Evolutionary conservation across 2,797 vertebrate species (phyloP), one percentile per base, ranked within the genome.

Genomic region (Carduelis carduelis): DNA sequence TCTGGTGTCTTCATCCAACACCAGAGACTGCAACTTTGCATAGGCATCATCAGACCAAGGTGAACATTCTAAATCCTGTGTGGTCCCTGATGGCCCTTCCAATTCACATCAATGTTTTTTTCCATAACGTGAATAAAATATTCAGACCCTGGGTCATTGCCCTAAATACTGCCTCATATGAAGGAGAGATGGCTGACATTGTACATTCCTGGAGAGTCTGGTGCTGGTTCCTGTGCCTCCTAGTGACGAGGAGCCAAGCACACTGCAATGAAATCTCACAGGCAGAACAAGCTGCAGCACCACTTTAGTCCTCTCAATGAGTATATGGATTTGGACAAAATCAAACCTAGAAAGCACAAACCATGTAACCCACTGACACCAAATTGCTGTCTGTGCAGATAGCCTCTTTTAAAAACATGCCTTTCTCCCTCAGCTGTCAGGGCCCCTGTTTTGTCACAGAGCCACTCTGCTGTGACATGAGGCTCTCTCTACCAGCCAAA

Each of bases 381-480:
- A 78, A 87, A 75, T 15, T 87, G 64, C 68, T 86, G 28, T 71
- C 59, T 91, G 35, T 85, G 49, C 71, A 85, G 75, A 53, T 14
- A 71, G 3, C 28, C 65, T 86, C 55, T 69, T 27, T 61, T 88
- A 69, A 81, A 92, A 83, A 76, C 53, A 47, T 47, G 30, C 43
- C 52, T 76, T 75, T 91, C 39, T 86, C 14, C 43, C 35, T 55
- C 43, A 87, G 71, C 84, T 94, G 39, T 89, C 63, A 72, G 52
- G 30, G 60, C 52, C 70, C 60, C 71, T 94, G 66, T 57, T 93
- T 79, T 87, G 70, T 89, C 71, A 74, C 71, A 77, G 71, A 89
- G 32, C 30, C 30, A 28, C 49, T 23, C 56, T 84, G 22, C 17
- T 84, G 60, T 84, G 84, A 89, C 27, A 23, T 0, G 5, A 82